These are phyloP conservation scores for Drosophila aff. DNA, from an alignment of 1,140 invertebrate genomes.

Conservation along the genomic window DNA sequence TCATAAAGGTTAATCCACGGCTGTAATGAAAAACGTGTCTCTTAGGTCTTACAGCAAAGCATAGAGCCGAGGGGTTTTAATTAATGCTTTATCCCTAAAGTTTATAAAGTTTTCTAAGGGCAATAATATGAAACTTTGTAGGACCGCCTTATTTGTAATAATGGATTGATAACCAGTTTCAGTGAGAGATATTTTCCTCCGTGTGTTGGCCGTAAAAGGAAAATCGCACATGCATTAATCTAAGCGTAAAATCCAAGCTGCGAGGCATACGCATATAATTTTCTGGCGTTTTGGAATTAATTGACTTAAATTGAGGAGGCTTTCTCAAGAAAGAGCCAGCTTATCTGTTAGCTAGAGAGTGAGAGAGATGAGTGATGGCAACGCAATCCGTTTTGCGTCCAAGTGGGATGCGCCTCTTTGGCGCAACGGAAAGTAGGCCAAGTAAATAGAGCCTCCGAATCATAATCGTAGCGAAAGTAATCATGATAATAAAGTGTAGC, in stretches of 20 bases:
- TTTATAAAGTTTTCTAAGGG: background rate
- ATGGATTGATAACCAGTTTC: background rate
- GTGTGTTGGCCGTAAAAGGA: background rate
- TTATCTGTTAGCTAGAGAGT: conserved; percentile 13
- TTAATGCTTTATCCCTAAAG: too few species aligned
- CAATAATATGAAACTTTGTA: too few species aligned
- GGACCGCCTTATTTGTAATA: too few species aligned
- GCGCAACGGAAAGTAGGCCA: conserved; percentile 19
- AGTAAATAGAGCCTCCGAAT: conserved; percentile 26
- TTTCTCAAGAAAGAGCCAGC: background rate
- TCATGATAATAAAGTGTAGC: conserved; percentile 56
- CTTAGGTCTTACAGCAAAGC: background rate
- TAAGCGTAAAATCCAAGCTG: background rate
- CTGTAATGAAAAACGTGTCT: conserved; percentile 5
- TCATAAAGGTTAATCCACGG: background rate
- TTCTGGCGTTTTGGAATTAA: conserved; percentile 16
- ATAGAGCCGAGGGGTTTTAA: background rate
- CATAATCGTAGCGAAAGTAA: conserved; percentile 51
- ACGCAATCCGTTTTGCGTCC: conserved; percentile 57
- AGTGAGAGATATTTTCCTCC: background rate
- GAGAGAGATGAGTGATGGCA: conserved; percentile 11
- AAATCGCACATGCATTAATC: background rate
- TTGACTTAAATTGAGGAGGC: conserved; percentile 13
- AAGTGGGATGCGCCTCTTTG: conserved; percentile 15
- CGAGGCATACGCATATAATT: background rate